Evolutionary conservation across 2,888 invertebrate genomes (phyloP).

Genomic region (Monopis laevigella): DNA sequence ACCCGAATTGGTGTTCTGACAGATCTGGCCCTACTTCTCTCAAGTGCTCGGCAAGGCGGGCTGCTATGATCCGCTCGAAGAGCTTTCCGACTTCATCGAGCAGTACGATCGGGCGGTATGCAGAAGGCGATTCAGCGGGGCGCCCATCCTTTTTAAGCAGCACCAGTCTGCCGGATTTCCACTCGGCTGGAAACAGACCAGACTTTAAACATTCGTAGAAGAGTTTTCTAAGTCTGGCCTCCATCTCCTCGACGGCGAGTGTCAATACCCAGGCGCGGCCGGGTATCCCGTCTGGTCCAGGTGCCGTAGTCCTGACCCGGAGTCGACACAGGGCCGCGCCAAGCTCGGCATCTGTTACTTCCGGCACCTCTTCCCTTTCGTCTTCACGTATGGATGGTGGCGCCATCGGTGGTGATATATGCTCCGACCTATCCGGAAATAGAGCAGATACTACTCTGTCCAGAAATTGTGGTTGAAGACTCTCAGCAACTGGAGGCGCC

Average conservation of each 20-base stretch:
- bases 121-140: conserved; percentile 8
- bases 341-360: not conserved
- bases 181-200: conserved; percentile 4
- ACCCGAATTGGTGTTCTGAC: conserved; percentile 3
- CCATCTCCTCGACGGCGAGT: not conserved
- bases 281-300: conserved; percentile 11
- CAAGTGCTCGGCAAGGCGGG: conserved; percentile 1
- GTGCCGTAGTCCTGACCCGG: not conserved
- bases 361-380: not conserved
- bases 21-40: conserved; percentile 1
- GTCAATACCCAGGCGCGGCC: conserved; percentile 2
- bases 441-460: conserved; percentile 2
- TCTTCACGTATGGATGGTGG: not conserved
- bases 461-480: conserved; percentile 5
- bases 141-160: conserved; percentile 9
- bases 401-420: not conserved
- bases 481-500: not conserved
- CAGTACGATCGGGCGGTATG: conserved; percentile 5
- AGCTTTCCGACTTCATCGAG: conserved; percentile 8
- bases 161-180: conserved; percentile 12
- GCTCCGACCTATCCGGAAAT: not conserved
- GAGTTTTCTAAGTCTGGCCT: not conserved
- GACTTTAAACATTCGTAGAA: conserved; percentile 4
- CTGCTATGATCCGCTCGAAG: conserved; percentile 2
- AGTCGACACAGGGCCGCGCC: not conserved